A percentile compares a stretch with the other conserved stretches of the same genome.
phyloP scores from a whole-genome alignment of 1,140 invertebrate species.

The Scaptomyza graminum region DNA sequence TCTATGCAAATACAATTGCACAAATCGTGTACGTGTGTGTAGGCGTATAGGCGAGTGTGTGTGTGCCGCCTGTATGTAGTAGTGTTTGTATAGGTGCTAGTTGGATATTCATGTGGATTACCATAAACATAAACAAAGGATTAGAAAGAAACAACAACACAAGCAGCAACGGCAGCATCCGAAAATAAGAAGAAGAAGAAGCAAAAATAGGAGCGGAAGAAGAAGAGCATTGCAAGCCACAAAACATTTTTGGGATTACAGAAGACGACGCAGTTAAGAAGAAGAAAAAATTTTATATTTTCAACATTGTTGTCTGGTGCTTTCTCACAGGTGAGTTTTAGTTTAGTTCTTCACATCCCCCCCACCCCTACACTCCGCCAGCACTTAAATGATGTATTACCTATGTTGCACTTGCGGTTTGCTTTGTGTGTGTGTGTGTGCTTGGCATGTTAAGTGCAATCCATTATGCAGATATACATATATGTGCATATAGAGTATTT shows the following conservation, averaged over 20 bases:
- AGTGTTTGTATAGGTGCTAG: constrained; percentile 27
- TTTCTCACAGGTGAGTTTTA: constrained; percentile 57
- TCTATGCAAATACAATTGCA: constrained; percentile 67
- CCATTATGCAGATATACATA: constrained; percentile 75
- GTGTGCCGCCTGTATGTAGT: constrained; percentile 21
- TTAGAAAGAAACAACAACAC: constrained; percentile 54
- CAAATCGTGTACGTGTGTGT: constrained; percentile 33
- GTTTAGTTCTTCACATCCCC: neutral
- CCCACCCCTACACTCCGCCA: too few species aligned
- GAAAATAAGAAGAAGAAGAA: neutral
- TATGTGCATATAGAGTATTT: neutral
- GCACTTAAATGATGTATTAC: constrained; percentile 72
- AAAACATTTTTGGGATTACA: constrained; percentile 46
- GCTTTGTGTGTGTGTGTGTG: constrained; percentile 23
- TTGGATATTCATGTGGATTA: constrained; percentile 63
- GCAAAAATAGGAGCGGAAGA: neutral
- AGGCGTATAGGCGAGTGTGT: neutral
- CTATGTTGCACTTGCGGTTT: constrained; percentile 68
- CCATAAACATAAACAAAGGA: constrained; percentile 78
- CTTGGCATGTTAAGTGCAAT: constrained; percentile 82
- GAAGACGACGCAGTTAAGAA: constrained; percentile 16
- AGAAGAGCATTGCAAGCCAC: constrained; percentile 17
- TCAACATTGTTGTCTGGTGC: constrained; percentile 14
- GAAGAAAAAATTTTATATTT: neutral
- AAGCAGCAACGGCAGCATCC: constrained; percentile 2